Evolutionary conservation across 2,888 invertebrate species (phyloP).

Genomic region (Lampropteryx suffumata): DNA sequence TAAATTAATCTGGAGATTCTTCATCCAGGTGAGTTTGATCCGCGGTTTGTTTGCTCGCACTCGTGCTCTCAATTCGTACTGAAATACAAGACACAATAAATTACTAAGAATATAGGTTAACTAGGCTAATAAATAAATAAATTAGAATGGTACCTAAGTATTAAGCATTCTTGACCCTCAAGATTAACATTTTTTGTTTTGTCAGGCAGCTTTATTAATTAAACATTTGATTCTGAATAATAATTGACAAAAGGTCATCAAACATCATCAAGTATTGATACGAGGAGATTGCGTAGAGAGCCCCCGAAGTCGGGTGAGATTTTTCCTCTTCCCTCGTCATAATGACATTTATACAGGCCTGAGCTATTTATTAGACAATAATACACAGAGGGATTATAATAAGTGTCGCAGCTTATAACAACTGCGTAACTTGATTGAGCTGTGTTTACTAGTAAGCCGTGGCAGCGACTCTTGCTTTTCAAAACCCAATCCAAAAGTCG

Average conservation of each 20-base stretch:
- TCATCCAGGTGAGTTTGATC: too few species aligned
- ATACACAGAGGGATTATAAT: conserved; percentile 20
- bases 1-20: too few species aligned
- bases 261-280: conserved; percentile 17
- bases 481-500: too few species aligned
- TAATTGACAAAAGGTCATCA: conserved; percentile 15
- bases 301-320: conserved; percentile 11
- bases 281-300: conserved; percentile 14
- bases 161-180: too few species aligned
- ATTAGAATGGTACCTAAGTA: too few species aligned
- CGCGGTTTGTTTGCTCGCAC: too few species aligned
- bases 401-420: conserved; percentile 1
- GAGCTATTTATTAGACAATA: conserved; percentile 31
- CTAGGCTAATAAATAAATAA: too few species aligned
- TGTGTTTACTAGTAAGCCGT: too few species aligned
- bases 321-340: conserved; percentile 6
- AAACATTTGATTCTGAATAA: conserved; percentile 3
- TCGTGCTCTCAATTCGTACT: too few species aligned
- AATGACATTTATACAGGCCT: conserved; percentile 28
- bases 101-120: too few species aligned
- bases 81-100: too few species aligned
- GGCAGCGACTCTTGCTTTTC: too few species aligned
- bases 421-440: neutral
- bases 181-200: neutral
- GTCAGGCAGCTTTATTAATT: neutral